Evolutionary conservation across 1,140 invertebrate genomes (phyloP).

Genomic region (Teleogryllus occipitalis): DNA sequence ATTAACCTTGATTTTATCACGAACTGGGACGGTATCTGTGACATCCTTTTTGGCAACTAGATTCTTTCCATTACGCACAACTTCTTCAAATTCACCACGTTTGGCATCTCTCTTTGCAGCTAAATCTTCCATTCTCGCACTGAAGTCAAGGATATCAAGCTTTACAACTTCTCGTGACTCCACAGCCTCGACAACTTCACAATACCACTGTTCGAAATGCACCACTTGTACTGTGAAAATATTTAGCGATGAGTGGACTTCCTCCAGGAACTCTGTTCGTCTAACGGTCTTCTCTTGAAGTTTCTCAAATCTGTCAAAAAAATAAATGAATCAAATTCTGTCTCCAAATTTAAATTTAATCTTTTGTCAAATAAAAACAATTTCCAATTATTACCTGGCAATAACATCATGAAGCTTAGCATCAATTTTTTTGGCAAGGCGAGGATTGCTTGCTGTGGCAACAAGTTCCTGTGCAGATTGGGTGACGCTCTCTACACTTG

Average conservation of each 20-base stretch:
- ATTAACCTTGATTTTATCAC: constrained; percentile 71
- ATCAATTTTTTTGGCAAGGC: constrained; percentile 84
- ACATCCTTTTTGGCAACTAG: constrained; percentile 83
- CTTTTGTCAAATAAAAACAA: not conserved
- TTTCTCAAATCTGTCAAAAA: constrained; percentile 62
- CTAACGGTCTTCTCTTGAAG: constrained; percentile 69
- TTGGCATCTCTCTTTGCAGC: constrained; percentile 45
- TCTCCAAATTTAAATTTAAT: not conserved
- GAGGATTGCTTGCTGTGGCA: constrained; percentile 68
- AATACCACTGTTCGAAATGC: constrained; percentile 62
- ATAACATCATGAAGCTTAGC: constrained; percentile 78
- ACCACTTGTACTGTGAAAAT: constrained; percentile 61
- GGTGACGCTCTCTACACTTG: constrained; percentile 74
- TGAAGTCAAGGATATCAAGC: constrained; percentile 58
- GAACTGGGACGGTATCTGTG: constrained; percentile 74
- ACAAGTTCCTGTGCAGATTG: constrained; percentile 70
- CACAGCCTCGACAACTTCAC: constrained; percentile 62
- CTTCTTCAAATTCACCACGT: constrained; percentile 59
- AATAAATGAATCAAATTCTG: not conserved
- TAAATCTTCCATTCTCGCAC: constrained; percentile 50
- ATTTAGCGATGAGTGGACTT: constrained; percentile 61
- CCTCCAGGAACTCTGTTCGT: constrained; percentile 71
- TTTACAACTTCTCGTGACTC: constrained; percentile 62
- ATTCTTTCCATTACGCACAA: constrained; percentile 69
- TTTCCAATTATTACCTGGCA: constrained; percentile 30